Conservation (phyloP, 2,797 vertebrate species). For the Clarias fuscus region DNA sequence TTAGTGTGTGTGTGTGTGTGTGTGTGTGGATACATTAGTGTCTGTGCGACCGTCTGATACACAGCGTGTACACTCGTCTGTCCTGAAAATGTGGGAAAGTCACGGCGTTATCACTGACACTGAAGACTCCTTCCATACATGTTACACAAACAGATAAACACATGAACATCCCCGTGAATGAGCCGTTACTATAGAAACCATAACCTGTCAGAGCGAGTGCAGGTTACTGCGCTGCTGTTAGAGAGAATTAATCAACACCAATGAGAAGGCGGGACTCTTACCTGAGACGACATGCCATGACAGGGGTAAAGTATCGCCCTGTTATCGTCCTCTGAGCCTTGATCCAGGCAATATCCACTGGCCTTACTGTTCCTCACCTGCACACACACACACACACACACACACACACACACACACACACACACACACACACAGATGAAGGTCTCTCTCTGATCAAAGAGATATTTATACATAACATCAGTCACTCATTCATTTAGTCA, state of each 20-base stretch:
- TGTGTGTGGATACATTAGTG: no score
- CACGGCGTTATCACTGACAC: neutral
- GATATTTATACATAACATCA: neutral
- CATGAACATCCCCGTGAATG: neutral
- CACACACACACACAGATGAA: slow-evolving; percentile 2
- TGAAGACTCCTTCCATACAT: neutral
- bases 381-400: slow-evolving; percentile 18
- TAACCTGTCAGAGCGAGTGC: neutral
- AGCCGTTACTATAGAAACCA: neutral
- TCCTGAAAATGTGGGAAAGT: neutral
- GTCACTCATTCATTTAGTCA: no score
- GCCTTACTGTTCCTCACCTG: slow-evolving; percentile 98
- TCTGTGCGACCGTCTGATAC: neutral
- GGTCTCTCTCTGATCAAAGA: neutral
- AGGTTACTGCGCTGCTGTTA: neutral
- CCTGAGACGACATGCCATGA: slow-evolving; percentile 98
- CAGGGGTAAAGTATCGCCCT: slow-evolving; percentile 96
- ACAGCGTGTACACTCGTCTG: neutral
- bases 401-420: slow-evolving; percentile 15
- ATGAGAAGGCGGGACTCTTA: slow-evolving; percentile 60
- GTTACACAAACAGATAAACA: neutral
- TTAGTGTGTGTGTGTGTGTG: no score
- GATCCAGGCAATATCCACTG: slow-evolving; percentile 94
- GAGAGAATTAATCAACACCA: neutral
- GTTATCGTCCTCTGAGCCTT: slow-evolving; percentile 94